phyloP scores from a whole-genome alignment of 2,113 vertebrate species.

The Oncorhynchus tshawytscha region DNA sequence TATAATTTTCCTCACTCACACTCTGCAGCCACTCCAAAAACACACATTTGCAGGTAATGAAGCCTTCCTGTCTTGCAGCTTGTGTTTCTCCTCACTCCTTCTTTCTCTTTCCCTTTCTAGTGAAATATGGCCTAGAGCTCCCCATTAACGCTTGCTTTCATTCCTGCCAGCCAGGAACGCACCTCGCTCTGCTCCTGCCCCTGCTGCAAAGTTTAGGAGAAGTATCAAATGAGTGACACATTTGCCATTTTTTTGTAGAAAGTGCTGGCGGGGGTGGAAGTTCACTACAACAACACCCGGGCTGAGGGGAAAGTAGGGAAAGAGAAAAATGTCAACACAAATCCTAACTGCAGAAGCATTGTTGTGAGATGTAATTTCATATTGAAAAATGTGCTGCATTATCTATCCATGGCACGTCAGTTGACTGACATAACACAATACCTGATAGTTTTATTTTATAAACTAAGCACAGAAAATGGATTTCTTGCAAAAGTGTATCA shows the following conservation, averaged over 20 bases:
- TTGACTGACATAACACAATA: neutral
- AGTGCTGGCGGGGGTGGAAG: neutral
- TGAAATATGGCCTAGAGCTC: constrained; percentile 41
- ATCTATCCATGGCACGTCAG: neutral
- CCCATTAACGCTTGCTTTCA: constrained; percentile 31
- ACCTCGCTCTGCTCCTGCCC: constrained; percentile 1
- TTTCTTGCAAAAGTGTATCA: no score
- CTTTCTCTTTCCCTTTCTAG: constrained; percentile 3
- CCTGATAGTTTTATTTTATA: neutral
- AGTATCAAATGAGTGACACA: constrained; percentile 38
- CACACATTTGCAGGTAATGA: constrained; percentile 65
- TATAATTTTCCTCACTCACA: constrained; percentile 50
- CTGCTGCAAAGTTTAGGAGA: constrained; percentile 31
- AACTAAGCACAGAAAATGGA: no score
- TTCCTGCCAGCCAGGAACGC: constrained; percentile 8
- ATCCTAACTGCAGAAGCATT: neutral
- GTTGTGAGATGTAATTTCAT: neutral
- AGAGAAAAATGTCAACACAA: neutral
- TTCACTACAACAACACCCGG: constrained; percentile 25
- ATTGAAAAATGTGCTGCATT: neutral
- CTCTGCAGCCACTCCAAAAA: constrained; percentile 33
- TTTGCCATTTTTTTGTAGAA: constrained; percentile 39
- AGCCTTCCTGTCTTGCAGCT: constrained; percentile 38
- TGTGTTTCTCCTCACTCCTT: constrained; percentile 26
- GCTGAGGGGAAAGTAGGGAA: constrained; percentile 9